Evolutionary conservation across 2,888 invertebrate species (phyloP), one percentile per base, ranked within the genome.

Genomic region (Macaria notata): DNA sequence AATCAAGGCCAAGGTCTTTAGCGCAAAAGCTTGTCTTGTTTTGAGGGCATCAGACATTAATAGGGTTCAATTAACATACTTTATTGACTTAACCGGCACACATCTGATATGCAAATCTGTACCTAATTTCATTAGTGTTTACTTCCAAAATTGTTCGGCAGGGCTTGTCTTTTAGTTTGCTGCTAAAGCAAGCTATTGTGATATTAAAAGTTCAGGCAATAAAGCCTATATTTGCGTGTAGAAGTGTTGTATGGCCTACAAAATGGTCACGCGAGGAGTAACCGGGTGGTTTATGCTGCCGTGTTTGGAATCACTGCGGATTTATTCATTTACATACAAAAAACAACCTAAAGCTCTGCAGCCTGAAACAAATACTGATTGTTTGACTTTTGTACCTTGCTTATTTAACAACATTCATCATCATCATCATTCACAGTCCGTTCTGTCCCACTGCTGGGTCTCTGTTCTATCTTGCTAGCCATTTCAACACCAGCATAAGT

Each of bases 221-320:
- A 59, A 48, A 9, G 51, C 39, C 29, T 45, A 38, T n/a, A 48
- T 31, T 52, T 31, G 54, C 44, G 36, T 45, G 45, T 46, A 19
- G 30, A n/a, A n/a, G 19, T 41, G 30, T 29, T 36, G 41, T 6
- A 9, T 62, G 58, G 59, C 62, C 61, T 56, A 63, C 53, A 57
- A 63, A 55, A 47, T 56, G 54, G 56, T 62, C 62, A 64, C 63
- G 66, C 64, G 60, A 63, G 46, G 56, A 49, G 44, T 58, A 43
- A 43, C 46, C 51, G 31, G 49, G 49, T 62, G 57, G 54, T 66
- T 64, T 60, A 58, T 63, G 50, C 62, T 66, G 64, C 64, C 66
- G 59, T 64, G 59, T 54, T 54, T 46, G 50, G 54, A 54, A 47
- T 62, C 56, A 56, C 52, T 30, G 31, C 42, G 49, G 54, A 61